Evolutionary conservation across 1,140 invertebrate genomes (phyloP), one percentile per base, ranked within the genome.

Genomic region (Colletes latitarsis): DNA sequence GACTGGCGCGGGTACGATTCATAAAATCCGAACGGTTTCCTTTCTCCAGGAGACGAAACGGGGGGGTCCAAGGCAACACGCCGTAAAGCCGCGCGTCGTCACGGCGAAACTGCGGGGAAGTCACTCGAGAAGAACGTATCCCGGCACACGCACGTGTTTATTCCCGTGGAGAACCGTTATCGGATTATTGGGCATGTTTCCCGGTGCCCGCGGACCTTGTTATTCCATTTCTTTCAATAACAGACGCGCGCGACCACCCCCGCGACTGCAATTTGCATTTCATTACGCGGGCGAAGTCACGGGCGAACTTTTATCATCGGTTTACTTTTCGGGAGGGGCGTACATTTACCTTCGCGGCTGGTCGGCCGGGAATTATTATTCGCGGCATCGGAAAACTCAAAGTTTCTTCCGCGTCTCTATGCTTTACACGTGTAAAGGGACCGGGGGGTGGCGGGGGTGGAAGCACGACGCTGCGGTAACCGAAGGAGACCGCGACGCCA

Each of bases 141-240:
- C 17, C 19, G 6, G 14, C 4, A 15, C 3, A 15, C 3, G 21
- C 30, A 6, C 14, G 49, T 70, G 68, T 63, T 43, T 8, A 62
- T 21, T 15, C 63, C 15, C 3, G 1, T n/a, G 17, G 39, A 52
- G n/a, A 49, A 57, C 21, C n/a, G 46, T 57, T 21, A 77, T 78
- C 76, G 58, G 76, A 63, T 63, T 71, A 78, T 63, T 60, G 68
- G 76, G 30, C 64, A 70, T 19, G 68, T 41, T 75, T n/a, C 62
- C 77, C 17, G 12, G 14, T 19, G 15, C n/a, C 39, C 19, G 3
- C 8, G 17, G 49, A 19, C 49, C 60, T 79, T 74, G 77, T 79
- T 79, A 57, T 74, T 79, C 77, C 77, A 66, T 74, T 79, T 74
- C 69, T 79, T 79, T 79, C 77, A 79, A 79, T 79, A 74, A 79